phyloP scores from a whole-genome alignment of 64 coral and sea anemone species.

The Dendrophyllia cribrosa region DNA sequence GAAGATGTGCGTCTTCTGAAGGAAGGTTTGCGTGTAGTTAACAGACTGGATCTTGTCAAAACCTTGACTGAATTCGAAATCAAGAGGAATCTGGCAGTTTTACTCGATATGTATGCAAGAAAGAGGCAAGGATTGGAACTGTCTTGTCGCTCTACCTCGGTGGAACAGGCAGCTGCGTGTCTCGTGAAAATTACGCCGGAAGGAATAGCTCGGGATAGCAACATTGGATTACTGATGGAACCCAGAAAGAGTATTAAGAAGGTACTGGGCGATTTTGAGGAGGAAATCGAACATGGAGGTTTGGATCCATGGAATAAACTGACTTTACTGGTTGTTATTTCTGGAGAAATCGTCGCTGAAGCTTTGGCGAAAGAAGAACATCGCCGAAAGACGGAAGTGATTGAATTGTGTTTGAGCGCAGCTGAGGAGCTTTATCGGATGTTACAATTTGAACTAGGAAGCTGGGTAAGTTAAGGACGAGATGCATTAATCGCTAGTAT shows the following conservation, averaged over 20 bases:
- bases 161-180: neutral
- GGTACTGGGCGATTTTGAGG: neutral
- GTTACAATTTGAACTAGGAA: neutral
- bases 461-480: neutral
- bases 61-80: neutral
- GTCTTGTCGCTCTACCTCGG: neutral
- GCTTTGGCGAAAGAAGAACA: neutral
- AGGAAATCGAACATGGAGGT: neutral
- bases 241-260: neutral
- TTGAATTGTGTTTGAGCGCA: neutral
- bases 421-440: neutral
- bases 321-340: neutral
- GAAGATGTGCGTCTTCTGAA: neutral
- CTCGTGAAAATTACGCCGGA: neutral
- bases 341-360: neutral
- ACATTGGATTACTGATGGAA: neutral
- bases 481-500: no score
- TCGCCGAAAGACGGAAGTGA: neutral
- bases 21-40: neutral
- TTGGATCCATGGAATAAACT: neutral
- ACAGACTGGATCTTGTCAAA: neutral
- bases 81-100: neutral
- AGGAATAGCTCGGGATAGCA: neutral
- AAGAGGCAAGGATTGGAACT: neutral
- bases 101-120: neutral